phyloP scores from a whole-genome alignment of 2,888 invertebrate species.

The Apoderus coryli region DNA sequence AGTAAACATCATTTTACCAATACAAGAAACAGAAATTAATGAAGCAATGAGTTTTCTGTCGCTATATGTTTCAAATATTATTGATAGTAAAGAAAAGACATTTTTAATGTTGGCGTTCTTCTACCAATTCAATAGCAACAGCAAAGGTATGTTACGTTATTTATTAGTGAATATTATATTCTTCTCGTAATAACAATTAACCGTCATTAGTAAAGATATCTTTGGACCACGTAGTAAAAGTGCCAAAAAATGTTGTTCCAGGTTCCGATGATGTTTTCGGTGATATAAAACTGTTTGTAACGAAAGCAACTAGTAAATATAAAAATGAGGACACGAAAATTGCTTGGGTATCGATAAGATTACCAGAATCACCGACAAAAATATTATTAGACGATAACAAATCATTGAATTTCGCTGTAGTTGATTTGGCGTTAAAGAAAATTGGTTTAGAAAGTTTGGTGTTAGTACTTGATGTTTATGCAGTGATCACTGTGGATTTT shows the following conservation, averaged over 20 bases:
- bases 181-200: too few species aligned
- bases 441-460: slow-evolving; percentile 59
- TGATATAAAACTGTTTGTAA: slow-evolving; percentile 46
- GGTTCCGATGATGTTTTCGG: slow-evolving; percentile 23
- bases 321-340: slow-evolving; percentile 52
- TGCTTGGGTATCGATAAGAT: slow-evolving; percentile 52
- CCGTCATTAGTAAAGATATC: slow-evolving; percentile 39
- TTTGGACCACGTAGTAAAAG: slow-evolving; percentile 26
- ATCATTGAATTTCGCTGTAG: slow-evolving; percentile 39
- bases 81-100: slow-evolving; percentile 66
- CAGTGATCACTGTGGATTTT: slow-evolving; percentile 67
- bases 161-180: too few species aligned
- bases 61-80: slow-evolving; percentile 43
- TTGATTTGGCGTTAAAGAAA: slow-evolving; percentile 54
- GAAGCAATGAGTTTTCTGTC: slow-evolving; percentile 53
- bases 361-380: slow-evolving; percentile 31
- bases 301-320: slow-evolving; percentile 47
- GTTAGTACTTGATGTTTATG: slow-evolving; percentile 49
- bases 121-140: slow-evolving; percentile 45
- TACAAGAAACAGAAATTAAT: slow-evolving; percentile 40
- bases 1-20: slow-evolving; percentile 60
- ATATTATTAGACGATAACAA: slow-evolving; percentile 25
- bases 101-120: slow-evolving; percentile 61
- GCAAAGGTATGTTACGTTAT: slow-evolving; percentile 41
- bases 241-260: slow-evolving; percentile 9